A percentile compares a stretch with the other conserved stretches of the same genome.
phyloP scores from a whole-genome alignment of 2,113 vertebrate genomes.

The Chiloscyllium plagiosum region DNA sequence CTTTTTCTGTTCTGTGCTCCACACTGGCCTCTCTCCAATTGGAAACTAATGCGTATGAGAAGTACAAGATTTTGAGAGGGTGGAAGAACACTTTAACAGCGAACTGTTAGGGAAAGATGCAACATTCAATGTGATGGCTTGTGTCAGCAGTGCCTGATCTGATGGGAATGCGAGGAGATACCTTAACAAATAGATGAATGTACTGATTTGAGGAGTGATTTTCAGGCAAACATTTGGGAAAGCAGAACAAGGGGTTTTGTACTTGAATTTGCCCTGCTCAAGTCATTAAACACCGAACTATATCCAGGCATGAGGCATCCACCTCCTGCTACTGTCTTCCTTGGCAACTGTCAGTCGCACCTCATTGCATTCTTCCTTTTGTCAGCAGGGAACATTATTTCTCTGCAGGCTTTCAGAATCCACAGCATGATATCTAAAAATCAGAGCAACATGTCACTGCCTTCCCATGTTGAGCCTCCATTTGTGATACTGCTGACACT shows the following conservation, averaged over 20 bases:
- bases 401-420: neutral
- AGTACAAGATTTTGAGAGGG: neutral
- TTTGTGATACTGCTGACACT: neutral
- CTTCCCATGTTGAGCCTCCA: neutral
- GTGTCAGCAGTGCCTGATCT: neutral
- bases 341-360: neutral
- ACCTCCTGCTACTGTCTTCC: neutral
- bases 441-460: neutral
- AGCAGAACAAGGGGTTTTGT: neutral
- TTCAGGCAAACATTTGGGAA: neutral
- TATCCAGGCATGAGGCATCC: neutral
- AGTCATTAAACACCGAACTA: neutral
- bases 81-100: neutral
- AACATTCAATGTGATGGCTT: neutral
- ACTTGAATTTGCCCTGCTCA: neutral
- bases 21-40: neutral
- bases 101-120: neutral
- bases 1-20: neutral
- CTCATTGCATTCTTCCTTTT: neutral
- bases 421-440: neutral
- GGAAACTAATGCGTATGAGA: neutral
- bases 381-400: neutral
- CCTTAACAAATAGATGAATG: neutral
- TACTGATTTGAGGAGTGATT: neutral
- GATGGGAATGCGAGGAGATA: neutral